A percentile compares a stretch with the other conserved stretches of the same genome.
Evolutionary conservation across 2,113 vertebrate genomes (phyloP).

Genomic region (Columba livia): DNA sequence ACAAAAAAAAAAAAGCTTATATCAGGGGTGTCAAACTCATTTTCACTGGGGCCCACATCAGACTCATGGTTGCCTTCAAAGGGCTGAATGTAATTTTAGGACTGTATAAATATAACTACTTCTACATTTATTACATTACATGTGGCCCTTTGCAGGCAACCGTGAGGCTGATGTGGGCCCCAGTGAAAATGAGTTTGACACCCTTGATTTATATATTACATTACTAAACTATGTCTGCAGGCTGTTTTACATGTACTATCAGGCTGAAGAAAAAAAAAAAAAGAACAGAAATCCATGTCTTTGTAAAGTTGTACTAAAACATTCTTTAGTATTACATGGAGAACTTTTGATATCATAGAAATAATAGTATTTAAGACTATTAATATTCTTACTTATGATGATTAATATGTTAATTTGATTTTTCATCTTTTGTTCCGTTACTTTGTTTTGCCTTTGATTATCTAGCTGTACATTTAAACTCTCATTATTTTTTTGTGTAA

Average conservation of each 20-base stretch:
- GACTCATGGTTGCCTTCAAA: no score
- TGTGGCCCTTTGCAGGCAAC: no score
- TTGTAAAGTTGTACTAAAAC: neutral
- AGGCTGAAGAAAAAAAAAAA: neutral
- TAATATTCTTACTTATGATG: neutral
- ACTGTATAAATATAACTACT: no score
- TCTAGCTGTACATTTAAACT: neutral
- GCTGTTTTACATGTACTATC: neutral
- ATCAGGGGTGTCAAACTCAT: no score
- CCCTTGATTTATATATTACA: neutral
- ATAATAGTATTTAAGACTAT: neutral
- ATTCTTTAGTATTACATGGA: neutral
- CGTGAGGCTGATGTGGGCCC: no score
- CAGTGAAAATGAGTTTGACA: no score
- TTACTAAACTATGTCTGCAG: neutral
- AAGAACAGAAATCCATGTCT: neutral
- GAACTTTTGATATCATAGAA: neutral
- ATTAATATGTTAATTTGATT: neutral
- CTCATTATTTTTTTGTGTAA: neutral
- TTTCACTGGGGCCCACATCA: no score
- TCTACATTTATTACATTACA: no score
- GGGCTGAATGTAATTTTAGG: no score
- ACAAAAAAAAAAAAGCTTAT: neutral
- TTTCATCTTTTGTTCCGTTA: neutral
- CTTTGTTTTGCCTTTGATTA: neutral